Evolutionary conservation across 2,888 invertebrate genomes (phyloP), one percentile per base, ranked within the genome.

Genomic region (Plebejus anna): DNA sequence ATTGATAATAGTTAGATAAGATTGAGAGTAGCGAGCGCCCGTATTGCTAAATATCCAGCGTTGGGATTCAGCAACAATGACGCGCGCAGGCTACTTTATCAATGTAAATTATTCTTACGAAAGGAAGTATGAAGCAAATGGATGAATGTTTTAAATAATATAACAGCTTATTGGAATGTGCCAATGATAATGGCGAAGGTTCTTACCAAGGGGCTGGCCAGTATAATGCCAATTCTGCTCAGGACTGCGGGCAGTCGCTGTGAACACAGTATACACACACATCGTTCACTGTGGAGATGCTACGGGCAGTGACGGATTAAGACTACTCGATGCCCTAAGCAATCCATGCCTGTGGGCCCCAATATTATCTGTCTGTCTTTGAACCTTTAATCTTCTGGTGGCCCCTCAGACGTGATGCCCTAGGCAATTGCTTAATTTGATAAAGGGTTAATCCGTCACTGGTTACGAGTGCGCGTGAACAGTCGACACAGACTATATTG

Each of bases 161-260:
- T 87, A 87, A 84, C 87, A 89, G 88, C 84, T 81, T 87, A 66
- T 86, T 79, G 88, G 91, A 90, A 85, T 84, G 91, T 92, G 93
- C 92, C 93, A 90, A 89, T 92, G 92, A 87, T 86, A 85, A 88
- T 85, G 92, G 94, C 94, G 90, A 89, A 90, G 86, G 84, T 90
- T 92, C 97, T 97, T 97, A 97, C 97, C 97, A 97, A 96, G 95
- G 97, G 97, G 96, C 97, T 97, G 96, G 97, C 97, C 96, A 97
- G 97, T 96, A 97, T 97, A 95, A 97, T 97, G 96, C 97, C 97
- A 96, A 97, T 97, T 96, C 97, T 96, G 97, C 97, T 97, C 96
- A 97, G 97, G 95, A 97, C 97, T 96, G 97, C 97, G 95, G 97
- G 97, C 95, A 97, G 97, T 95, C 97, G 97, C 97, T 97, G 97